A percentile compares a stretch with the other conserved stretches of the same genome.
phyloP scores from a whole-genome alignment of 2,797 vertebrate species.

The Enteromius treurensis region DNA sequence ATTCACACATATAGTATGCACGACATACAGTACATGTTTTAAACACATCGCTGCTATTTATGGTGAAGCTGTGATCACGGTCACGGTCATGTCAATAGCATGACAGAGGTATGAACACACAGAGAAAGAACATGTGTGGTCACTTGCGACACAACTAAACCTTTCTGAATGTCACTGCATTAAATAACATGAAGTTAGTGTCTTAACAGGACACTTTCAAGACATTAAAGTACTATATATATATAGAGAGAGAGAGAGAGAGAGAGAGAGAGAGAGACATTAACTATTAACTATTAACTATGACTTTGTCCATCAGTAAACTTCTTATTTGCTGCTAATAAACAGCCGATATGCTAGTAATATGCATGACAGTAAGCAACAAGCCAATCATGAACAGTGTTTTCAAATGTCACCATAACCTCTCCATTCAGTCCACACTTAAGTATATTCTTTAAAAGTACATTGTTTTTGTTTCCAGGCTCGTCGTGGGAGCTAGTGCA shows the following conservation, averaged over 20 bases:
- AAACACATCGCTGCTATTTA: slow-evolving; percentile 9
- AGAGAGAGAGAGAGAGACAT: background rate
- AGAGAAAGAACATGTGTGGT: background rate
- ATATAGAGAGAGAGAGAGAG: background rate
- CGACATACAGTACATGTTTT: slow-evolving; percentile 32
- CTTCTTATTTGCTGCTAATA: background rate
- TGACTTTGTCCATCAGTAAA: background rate
- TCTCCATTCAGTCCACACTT: background rate
- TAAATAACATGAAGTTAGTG: background rate
- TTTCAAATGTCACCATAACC: background rate
- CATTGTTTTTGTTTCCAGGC: slow-evolving; percentile 62
- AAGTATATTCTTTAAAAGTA: background rate
- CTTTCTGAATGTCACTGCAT: background rate
- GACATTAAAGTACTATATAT: background rate
- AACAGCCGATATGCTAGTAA: background rate
- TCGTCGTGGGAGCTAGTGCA: slow-evolving; percentile 86
- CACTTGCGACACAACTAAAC: background rate
- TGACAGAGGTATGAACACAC: slow-evolving; percentile 1
- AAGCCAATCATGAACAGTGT: background rate
- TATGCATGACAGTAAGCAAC: background rate
- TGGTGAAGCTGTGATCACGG: background rate
- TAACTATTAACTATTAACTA: background rate
- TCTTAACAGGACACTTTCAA: background rate
- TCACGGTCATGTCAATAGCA: slow-evolving; percentile 22
- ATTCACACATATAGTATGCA: slow-evolving; percentile 3